Base-by-base conservation (phyloP, 92 coral and sea anemone genomes). In the Phymanthus crucifer region DNA sequence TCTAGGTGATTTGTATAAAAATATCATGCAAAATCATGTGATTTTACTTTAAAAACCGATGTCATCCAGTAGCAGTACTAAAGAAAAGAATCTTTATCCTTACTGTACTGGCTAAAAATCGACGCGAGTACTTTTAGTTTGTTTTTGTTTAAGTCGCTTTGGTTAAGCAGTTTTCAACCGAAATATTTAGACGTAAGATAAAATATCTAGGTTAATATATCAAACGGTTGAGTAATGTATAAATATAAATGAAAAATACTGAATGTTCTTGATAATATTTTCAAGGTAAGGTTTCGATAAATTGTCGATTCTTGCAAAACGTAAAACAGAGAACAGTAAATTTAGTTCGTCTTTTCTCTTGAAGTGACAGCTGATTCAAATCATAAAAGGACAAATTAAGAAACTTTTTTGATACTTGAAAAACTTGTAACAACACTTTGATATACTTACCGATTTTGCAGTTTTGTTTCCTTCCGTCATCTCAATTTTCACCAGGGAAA, bases 151-250 rank as follows among this genome's bases (percentile, higher is more conserved):
- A 69, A 69, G 18, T 19, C 73, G 73, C 19, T 34, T 34, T 69
- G 47, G 24, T n/a, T 69, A 34, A 69, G 32, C 34, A 18, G 2
- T 7, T 21, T 38, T 34, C 45, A 10, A 69, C 45, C 73, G 47
- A 69, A 56, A 77, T 77, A 77, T 77, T 77, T 77, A 64, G 72
- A 56, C 21, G 7, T 6, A 11, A 64, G 52, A 40, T 33, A 72
- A 35, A 21, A 32, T 8, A n/a, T 29, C 36, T 66, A 21, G 27
- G 38, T 66, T 66, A 34, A 56, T 3, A 27, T 26, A 40, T 77
- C 71, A 77, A 77, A 77, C 81, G 73, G 72, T 61, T 77, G 72
- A 77, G 58, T 64, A 38, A 61, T n/a, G 27, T 65, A 64, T 61
- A 77, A 61, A 77, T 16, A 77, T 17, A 58, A 35, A 16, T 31